A percentile compares a stretch with the other conserved stretches of the same genome.
phyloP scores from a whole-genome alignment of 2,113 vertebrate species.

The Actinemys pallida region DNA sequence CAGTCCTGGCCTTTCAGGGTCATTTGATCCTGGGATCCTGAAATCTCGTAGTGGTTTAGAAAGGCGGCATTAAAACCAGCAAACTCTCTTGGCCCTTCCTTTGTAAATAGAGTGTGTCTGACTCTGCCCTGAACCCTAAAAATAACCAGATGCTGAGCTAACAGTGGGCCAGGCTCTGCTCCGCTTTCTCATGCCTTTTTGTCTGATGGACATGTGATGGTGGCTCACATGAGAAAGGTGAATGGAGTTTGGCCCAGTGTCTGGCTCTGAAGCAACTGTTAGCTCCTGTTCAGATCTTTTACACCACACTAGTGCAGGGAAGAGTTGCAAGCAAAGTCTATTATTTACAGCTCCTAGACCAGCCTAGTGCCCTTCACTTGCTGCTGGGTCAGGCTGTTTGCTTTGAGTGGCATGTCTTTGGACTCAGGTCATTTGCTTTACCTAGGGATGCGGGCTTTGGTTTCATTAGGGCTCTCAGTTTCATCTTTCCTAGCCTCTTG shows the following conservation, averaged over 20 bases:
- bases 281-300: conserved; percentile 65
- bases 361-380: not conserved
- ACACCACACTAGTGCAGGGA: conserved; percentile 57
- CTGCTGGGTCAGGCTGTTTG: not conserved
- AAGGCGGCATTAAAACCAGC: not conserved
- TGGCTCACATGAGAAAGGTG: not conserved
- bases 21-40: conserved; percentile 53
- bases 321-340: conserved; percentile 40
- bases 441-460: not conserved
- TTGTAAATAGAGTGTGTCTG: not conserved
- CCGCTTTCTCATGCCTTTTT: not conserved
- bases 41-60: not conserved
- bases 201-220: not conserved
- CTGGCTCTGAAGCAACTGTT: conserved; percentile 55
- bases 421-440: not conserved
- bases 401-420: not conserved
- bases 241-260: not conserved
- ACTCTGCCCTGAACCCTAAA: not conserved
- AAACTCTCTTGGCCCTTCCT: fast-evolving
- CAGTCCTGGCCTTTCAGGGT: conserved; percentile 44
- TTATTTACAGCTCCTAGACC: too few relatives aligned
- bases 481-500: not conserved
- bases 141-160: not conserved
- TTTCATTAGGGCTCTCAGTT: not conserved
- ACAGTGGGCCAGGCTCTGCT: not conserved